Conservation (phyloP, 92 coral and sea anemone genomes). For the Porites rus region DNA sequence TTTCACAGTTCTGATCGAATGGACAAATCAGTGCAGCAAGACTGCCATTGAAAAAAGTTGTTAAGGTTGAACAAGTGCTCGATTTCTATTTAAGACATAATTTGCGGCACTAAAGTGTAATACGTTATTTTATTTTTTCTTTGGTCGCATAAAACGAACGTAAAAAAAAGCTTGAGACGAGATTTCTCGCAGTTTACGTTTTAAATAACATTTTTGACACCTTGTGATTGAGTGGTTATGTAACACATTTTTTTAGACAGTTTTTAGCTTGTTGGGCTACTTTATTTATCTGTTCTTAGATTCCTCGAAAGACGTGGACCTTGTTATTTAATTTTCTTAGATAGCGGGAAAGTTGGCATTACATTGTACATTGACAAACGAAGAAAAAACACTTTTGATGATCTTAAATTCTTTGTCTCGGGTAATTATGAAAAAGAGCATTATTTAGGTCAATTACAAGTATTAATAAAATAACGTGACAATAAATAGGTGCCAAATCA, state of each 20-base stretch:
- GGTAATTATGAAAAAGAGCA: too few relatives aligned
- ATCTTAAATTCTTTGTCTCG: too few relatives aligned
- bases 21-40: neutral
- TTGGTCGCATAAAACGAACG: neutral
- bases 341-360: too few relatives aligned
- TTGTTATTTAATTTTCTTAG: too few relatives aligned
- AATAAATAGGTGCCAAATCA: neutral
- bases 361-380: too few relatives aligned
- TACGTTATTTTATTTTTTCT: neutral
- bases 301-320: too few relatives aligned
- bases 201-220: neutral
- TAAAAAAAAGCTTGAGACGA: too few relatives aligned
- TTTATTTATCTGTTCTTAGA: too few relatives aligned
- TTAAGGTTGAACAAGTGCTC: neutral
- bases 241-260: too few relatives aligned
- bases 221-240: neutral
- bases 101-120: neutral
- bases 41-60: neutral
- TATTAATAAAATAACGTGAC: neutral
- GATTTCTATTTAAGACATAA: conserved; percentile 12
- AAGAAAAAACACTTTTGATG: too few relatives aligned
- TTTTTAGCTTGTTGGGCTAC: too few relatives aligned
- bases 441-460: too few relatives aligned
- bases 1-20: neutral
- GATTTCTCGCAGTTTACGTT: neutral